These are phyloP conservation scores for Bradypodion pumilum DNA, from an alignment of 2,797 vertebrate genomes.

Conservation along the genomic window DNA sequence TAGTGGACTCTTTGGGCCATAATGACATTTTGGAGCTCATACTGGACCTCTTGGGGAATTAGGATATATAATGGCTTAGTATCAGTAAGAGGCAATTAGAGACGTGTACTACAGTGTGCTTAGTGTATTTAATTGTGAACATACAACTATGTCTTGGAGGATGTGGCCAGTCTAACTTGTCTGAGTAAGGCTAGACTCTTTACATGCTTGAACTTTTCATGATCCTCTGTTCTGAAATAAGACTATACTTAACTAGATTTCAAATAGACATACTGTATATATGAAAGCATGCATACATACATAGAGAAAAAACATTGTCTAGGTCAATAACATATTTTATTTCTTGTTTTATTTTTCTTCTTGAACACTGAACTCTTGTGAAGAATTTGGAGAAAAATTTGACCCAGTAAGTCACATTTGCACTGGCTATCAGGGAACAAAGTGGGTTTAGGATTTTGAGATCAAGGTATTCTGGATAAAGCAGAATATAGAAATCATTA, in stretches of 20 bases:
- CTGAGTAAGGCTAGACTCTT: not conserved
- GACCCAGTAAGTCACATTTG: not conserved
- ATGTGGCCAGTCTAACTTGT: not conserved
- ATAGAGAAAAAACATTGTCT: too few relatives aligned
- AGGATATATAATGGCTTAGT: not conserved
- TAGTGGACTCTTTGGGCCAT: not conserved
- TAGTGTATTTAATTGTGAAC: not conserved
- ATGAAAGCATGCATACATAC: too few relatives aligned
- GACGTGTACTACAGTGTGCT: not conserved
- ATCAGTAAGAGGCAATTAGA: not conserved
- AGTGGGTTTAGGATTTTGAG: not conserved
- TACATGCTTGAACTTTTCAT: not conserved
- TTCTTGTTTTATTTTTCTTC: too few relatives aligned
- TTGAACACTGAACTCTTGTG: not conserved
- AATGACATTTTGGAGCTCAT: not conserved
- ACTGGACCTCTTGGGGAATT: not conserved
- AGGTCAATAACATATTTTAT: too few relatives aligned
- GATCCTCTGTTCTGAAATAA: not conserved
- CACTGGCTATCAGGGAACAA: conserved; percentile 9
- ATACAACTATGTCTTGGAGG: not conserved
- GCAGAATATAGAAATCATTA: not conserved
- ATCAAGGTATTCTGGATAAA: not conserved
- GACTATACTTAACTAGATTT: not conserved
- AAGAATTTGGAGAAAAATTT: not conserved
- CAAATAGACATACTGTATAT: too few relatives aligned